Base-by-base conservation (phyloP, 2,888 invertebrate genomes). In the Argyra leucocephala region DNA sequence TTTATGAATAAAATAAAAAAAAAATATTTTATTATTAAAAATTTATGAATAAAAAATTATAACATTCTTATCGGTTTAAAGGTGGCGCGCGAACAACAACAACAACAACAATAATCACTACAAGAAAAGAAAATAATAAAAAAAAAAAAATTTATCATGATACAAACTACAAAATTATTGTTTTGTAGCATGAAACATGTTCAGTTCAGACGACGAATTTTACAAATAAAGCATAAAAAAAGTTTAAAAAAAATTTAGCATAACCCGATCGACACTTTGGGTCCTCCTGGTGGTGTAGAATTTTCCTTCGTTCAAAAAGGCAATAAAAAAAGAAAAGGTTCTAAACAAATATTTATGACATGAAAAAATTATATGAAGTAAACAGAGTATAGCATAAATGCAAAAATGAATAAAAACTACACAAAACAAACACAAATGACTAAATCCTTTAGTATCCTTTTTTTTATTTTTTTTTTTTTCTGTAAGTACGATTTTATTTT, bases 1-100 rank as follows among this genome's bases (percentile, higher is more conserved):
- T 48, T 48, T 48, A 48, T 48, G 48, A 48, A 48, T 48, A 48
- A 48, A n/a, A n/a, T n/a, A n/a, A n/a, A n/a, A n/a, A n/a, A n/a
- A n/a, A n/a, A n/a, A n/a, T n/a, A 48, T 48, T 18, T 48, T 48
- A 18, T 48, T 48, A 48, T 18, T 48, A 48, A 48, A 48, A 48
- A 48, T 48, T 48, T 48, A 48, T 48, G 48, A 48, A 48, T 48
- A 18, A 18, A n/a, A 48, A 18, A 48, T 48, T 48, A 48, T 48
- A 18, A 18, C n/a, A 18, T 48, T 48, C 48, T 12, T 48, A 48
- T 18, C 9, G 15, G 5, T 37, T 26, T 7, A 7, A 26, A 26
- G 26, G 7, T 26, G 26, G 7, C 7, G 26, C 12, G 12, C 31
- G 12, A 31, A 31, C 31, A 31, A 6, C 7, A 31, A 31, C 31